A percentile compares a stretch with the other conserved stretches of the same genome.
Evolutionary conservation across 1,140 invertebrate species (phyloP).

Genomic region (Cydia splendana): DNA sequence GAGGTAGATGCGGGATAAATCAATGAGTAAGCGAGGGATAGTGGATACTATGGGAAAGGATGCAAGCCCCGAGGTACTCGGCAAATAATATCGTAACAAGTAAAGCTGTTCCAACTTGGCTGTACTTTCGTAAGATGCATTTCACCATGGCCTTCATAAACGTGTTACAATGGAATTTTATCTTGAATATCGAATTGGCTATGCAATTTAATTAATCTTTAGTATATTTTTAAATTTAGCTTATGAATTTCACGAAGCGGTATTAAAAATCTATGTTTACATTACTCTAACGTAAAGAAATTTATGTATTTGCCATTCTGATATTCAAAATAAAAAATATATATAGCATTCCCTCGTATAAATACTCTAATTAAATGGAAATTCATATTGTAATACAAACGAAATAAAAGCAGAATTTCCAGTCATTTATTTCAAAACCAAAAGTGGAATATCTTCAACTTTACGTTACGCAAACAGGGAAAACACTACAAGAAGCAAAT

Average conservation of each 20-base stretch:
- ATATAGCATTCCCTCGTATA: not conserved
- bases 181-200: constrained; percentile 24
- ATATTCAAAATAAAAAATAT: not conserved
- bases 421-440: not conserved
- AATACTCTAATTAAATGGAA: not conserved
- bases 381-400: not conserved
- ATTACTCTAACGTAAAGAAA: not conserved
- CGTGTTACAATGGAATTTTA: constrained; percentile 13
- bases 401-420: not conserved
- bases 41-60: constrained; percentile 45
- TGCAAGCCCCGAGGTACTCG: constrained; percentile 64
- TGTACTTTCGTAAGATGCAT: constrained; percentile 60
- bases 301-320: not conserved
- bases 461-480: constrained; percentile 1
- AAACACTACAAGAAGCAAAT: not conserved
- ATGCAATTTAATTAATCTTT: not conserved
- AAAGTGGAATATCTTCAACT: not conserved
- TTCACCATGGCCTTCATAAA: constrained; percentile 30
- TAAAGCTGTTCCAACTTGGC: constrained; percentile 63
- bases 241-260: too few species aligned
- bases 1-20: constrained; percentile 60
- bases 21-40: constrained; percentile 52
- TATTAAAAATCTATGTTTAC: too few species aligned
- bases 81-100: constrained; percentile 53
- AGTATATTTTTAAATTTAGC: not conserved